Conservation (phyloP, 2,888 invertebrate genomes). For the Meliscaeva auricollis region DNA sequence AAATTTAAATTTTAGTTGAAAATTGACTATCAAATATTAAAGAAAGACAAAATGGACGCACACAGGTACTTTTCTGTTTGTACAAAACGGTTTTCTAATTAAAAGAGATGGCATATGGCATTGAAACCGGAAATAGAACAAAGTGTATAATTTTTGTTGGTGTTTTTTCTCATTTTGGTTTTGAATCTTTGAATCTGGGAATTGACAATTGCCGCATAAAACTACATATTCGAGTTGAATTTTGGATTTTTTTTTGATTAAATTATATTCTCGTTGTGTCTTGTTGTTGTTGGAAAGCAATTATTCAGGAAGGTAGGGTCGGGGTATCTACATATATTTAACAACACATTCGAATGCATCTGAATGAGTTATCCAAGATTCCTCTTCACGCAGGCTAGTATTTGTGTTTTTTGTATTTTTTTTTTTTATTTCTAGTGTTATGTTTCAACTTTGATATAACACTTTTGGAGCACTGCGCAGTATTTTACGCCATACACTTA, state of each 20-base stretch:
- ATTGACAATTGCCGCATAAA: conserved; percentile 3
- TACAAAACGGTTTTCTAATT: conserved; percentile 14
- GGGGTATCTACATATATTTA: conserved; percentile 25
- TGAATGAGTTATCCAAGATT: conserved; percentile 57
- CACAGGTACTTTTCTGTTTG: not conserved
- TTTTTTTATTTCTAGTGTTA: not conserved
- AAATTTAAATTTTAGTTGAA: conserved; percentile 32
- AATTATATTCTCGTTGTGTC: not conserved
- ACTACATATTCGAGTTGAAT: not conserved
- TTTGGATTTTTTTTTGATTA: conserved; percentile 17
- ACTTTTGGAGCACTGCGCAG: conserved; percentile 54
- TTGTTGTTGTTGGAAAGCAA: conserved; percentile 3
- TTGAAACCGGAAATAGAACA: conserved; percentile 51
- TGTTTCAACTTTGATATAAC: conserved; percentile 12
- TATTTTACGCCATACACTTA: conserved; percentile 23
- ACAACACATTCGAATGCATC: conserved; percentile 28
- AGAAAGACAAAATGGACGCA: not conserved
- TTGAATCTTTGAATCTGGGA: not conserved
- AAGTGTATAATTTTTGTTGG: not conserved
- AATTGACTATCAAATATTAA: not conserved
- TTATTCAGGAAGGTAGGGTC: not conserved
- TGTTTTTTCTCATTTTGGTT: not conserved
- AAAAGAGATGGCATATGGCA: not conserved
- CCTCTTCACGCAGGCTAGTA: not conserved
- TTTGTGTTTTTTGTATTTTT: too few relatives aligned